These are phyloP conservation scores for Drosophila fuyamai DNA, from an alignment of 1,140 invertebrate genomes.

Conservation along the genomic window DNA sequence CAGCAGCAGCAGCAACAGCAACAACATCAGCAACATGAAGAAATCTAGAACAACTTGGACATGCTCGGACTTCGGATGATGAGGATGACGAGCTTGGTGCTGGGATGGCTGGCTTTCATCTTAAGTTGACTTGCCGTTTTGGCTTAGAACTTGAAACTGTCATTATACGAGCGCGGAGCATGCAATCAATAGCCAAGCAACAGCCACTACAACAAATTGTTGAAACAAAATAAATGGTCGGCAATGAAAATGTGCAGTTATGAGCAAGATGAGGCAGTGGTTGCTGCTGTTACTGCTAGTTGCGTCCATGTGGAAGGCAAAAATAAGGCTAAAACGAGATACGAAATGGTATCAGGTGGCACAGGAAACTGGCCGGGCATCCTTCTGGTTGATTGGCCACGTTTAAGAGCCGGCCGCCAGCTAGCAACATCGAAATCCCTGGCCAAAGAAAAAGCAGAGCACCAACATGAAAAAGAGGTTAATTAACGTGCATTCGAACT, in stretches of 20 bases:
- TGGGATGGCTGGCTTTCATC: conserved; percentile 43
- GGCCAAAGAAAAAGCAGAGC: conserved; percentile 47
- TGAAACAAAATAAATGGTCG: conserved; percentile 79
- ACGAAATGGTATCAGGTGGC: conserved; percentile 80
- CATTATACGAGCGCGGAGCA: conserved; percentile 80
- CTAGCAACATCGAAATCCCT: conserved; percentile 34
- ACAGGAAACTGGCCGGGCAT: conserved; percentile 46
- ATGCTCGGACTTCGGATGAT: conserved; percentile 74
- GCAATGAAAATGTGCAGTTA: conserved; percentile 81
- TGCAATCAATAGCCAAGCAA: conserved; percentile 69
- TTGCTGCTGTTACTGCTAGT: conserved; percentile 24
- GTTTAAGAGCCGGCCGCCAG: conserved; percentile 61
- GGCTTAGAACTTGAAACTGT: conserved; percentile 83
- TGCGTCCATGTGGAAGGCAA: conserved; percentile 14
- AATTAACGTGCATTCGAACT: conserved; percentile 83
- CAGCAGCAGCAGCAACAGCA: conserved; percentile 13
- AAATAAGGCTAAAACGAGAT: conserved; percentile 19
- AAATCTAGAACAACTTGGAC: conserved; percentile 81
- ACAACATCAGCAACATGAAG: conserved; percentile 16
- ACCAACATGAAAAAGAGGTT: conserved; percentile 79
- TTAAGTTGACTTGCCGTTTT: conserved; percentile 69
- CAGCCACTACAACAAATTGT: conserved; percentile 53
- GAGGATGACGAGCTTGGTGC: conserved; percentile 59
- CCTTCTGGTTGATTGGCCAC: conserved; percentile 68
- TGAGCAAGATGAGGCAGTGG: conserved; percentile 49